phyloP scores from a whole-genome alignment of 2,113 vertebrate genomes.

The Vidua macroura region DNA sequence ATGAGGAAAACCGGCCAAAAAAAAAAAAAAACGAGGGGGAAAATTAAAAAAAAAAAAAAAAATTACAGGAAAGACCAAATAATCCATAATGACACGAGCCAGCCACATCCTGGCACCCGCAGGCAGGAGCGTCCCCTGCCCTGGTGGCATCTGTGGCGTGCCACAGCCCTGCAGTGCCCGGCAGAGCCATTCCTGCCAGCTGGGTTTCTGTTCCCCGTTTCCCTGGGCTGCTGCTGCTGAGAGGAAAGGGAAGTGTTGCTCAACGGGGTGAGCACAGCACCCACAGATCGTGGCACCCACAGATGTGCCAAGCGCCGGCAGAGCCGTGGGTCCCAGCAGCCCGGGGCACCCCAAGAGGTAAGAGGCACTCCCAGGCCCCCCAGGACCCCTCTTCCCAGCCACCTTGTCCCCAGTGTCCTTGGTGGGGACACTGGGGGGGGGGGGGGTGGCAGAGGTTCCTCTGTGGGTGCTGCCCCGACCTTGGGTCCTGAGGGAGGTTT shows the following conservation, averaged over 20 bases:
- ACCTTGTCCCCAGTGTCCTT: neutral
- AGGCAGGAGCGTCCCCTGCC: fast-evolving
- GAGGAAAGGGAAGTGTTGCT: neutral
- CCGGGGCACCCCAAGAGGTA: neutral
- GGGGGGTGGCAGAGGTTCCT: neutral
- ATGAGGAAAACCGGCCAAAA: fast-evolving
- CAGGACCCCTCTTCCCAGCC: fast-evolving
- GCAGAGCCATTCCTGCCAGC: neutral
- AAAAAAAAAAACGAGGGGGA: fast-evolving
- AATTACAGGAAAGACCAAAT: neutral
- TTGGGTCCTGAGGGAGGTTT: neutral
- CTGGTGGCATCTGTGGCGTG: neutral
- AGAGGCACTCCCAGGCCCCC: fast-evolving
- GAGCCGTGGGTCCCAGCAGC: fast-evolving
- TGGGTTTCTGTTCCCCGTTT: neutral
- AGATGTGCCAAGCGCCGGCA: neutral
- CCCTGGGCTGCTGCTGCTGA: neutral
- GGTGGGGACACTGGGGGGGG: fast-evolving
- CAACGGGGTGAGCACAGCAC: fast-evolving
- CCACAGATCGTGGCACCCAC: neutral
- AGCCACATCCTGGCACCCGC: fast-evolving
- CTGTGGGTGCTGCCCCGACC: neutral
- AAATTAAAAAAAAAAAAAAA: fast-evolving
- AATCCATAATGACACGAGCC: fast-evolving
- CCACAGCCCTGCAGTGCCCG: neutral